phyloP scores from a whole-genome alignment of 2,113 vertebrate species.

The Athene noctua region DNA sequence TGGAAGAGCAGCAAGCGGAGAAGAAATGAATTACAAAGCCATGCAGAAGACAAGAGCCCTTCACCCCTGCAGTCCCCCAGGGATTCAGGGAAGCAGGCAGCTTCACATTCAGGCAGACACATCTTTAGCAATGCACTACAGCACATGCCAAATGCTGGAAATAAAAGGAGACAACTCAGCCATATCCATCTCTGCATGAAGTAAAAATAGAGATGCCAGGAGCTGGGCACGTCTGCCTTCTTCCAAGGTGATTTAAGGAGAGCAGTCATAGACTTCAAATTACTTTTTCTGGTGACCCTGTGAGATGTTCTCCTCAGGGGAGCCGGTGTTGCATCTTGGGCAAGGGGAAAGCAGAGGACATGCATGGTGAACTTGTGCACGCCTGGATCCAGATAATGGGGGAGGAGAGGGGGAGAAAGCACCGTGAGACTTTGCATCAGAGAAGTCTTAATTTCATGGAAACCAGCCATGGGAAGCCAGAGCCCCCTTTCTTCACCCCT shows the following conservation, averaged over 20 bases:
- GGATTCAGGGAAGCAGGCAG: neutral
- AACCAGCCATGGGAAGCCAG: neutral
- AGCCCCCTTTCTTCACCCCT: neutral
- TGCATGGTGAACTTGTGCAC: fast-evolving
- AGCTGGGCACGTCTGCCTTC: neutral
- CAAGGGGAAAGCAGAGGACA: neutral
- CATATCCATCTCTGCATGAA: neutral
- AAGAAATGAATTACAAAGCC: neutral
- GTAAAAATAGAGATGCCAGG: constrained; percentile 43
- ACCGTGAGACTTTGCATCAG: neutral
- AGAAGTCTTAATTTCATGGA: neutral
- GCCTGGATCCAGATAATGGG: neutral
- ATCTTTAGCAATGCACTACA: neutral
- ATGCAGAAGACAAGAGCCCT: neutral
- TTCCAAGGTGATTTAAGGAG: constrained; percentile 47
- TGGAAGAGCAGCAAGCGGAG: neutral
- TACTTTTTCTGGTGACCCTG: neutral
- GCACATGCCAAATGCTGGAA: neutral
- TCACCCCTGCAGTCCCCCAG: neutral
- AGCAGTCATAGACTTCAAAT: neutral
- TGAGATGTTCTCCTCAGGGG: neutral
- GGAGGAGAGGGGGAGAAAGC: neutral
- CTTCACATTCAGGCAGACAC: neutral
- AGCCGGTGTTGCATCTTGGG: fast-evolving
- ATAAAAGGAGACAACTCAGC: constrained; percentile 46